phyloP scores from a whole-genome alignment of 2,797 vertebrate species.

The Botia kubotai region DNA sequence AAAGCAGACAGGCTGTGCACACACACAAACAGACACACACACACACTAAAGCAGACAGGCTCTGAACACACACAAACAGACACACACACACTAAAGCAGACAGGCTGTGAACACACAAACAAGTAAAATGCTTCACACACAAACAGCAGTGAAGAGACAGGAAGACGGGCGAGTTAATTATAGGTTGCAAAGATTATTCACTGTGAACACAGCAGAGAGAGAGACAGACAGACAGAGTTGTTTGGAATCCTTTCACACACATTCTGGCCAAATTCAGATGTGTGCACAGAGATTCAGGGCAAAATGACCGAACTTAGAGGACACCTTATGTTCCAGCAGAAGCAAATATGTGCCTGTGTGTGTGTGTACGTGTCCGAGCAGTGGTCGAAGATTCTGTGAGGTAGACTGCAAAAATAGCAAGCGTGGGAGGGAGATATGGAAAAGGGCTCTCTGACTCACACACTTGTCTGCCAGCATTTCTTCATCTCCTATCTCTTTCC shows the following conservation, averaged over 20 bases:
- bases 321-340: background rate
- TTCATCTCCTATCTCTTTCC: slow-evolving; percentile 28
- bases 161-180: slow-evolving; percentile 40
- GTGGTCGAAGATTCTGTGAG: slow-evolving; percentile 50
- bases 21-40: background rate
- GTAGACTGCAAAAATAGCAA: slow-evolving; percentile 61
- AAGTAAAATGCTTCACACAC: background rate
- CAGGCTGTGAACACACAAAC: background rate
- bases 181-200: slow-evolving; percentile 48
- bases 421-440: slow-evolving; percentile 58
- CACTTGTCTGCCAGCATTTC: slow-evolving; percentile 42
- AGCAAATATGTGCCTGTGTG: background rate
- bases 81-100: background rate
- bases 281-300: slow-evolving; percentile 12
- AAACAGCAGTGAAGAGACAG: slow-evolving; percentile 39
- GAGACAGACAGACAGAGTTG: background rate
- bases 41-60: too few relatives aligned
- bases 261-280: slow-evolving; percentile 19
- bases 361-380: slow-evolving; percentile 25
- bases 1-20: background rate
- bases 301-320: background rate
- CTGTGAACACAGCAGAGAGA: slow-evolving; percentile 41
- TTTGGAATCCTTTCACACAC: slow-evolving; percentile 9
- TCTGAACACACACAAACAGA: too few relatives aligned
- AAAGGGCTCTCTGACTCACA: slow-evolving; percentile 60